phyloP scores from a whole-genome alignment of 2,888 invertebrate genomes.

The Yponomeuta sedellus region DNA sequence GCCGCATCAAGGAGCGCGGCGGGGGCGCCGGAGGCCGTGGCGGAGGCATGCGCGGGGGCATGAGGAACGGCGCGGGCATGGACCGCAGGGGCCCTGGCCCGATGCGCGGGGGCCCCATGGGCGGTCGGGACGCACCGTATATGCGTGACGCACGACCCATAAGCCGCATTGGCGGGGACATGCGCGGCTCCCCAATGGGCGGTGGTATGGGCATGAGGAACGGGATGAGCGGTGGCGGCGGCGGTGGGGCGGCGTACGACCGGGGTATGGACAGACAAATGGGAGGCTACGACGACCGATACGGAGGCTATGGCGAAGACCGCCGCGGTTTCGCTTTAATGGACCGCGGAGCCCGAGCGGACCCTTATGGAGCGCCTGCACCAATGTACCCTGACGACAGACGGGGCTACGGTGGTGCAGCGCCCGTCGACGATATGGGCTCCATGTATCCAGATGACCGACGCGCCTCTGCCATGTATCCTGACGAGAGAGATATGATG shows the following conservation, averaged over 20 bases:
- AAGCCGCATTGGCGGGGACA: constrained; percentile 38
- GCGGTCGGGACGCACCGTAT: constrained; percentile 43
- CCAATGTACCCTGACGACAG: constrained; percentile 40
- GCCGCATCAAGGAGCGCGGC: constrained; percentile 83
- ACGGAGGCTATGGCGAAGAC: constrained; percentile 63
- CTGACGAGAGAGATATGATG: constrained; percentile 57
- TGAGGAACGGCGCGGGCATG: constrained; percentile 51
- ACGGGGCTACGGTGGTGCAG: constrained; percentile 33
- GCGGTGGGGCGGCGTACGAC: constrained; percentile 42
- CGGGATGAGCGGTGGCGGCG: constrained; percentile 46
- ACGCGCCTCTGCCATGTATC: constrained; percentile 49
- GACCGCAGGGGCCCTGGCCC: constrained; percentile 51
- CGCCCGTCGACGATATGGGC: constrained; percentile 25
- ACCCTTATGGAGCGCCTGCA: constrained; percentile 53
- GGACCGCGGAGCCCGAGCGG: constrained; percentile 46
- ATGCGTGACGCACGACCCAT: constrained; percentile 50
- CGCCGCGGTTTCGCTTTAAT: constrained; percentile 62
- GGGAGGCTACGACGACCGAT: constrained; percentile 53
- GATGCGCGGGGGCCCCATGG: constrained; percentile 41
- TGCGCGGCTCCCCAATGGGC: constrained; percentile 50
- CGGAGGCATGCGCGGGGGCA: constrained; percentile 47
- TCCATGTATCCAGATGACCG: constrained; percentile 37
- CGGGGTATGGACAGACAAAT: constrained; percentile 47
- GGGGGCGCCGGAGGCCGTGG: constrained; percentile 66
- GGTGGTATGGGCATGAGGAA: constrained; percentile 61